Base-by-base conservation (phyloP, 1,140 invertebrate species). In the Solenopsis fugax region DNA sequence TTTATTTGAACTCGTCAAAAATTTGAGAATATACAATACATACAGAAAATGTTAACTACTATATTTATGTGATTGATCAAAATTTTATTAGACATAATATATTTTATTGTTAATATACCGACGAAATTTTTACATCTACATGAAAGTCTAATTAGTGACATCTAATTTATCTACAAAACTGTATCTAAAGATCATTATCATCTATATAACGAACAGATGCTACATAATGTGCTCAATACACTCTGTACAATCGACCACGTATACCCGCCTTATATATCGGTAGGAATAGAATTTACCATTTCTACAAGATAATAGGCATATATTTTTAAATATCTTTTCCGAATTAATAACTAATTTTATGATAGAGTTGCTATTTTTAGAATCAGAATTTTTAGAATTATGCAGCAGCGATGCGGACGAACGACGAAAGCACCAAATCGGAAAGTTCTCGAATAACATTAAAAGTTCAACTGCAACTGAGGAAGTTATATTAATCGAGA, bases 391-490 rank as follows among this genome's bases (percentile, higher is more conserved):
- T 41, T 41, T 41, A 41, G 41, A 65, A 45, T 10, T 24, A 48
- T 4, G 37, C 16, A 41, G 18, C 34, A 24, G n/a, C 29, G 50
- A 71, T 41, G 45, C 45, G 13, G 2, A 34, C 52, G 54, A 82
- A 60, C 60, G 65, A 58, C 16, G 64, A 24, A 56, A 41, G 13
- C 21, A 56, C 24, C 16, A 54, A 37, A 84, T 84, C 18, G 45
- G n/a, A n/a, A 84, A 84, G 69, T 84, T 75, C 13, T 29, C 54
- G 69, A 75, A 73, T 60, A 56, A 34, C 67, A 73, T 84, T 84
- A 73, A 84, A 75, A 75, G 37, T 84, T 62, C 24, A 50, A 18
- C 62, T 65, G 48, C 29, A 12, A 60, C 21, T n/a, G 41, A 45
- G 52, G 13, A 21, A 56, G 52, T 48, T 64, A 18, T 34, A 48